These are phyloP conservation scores for Mus spretus DNA, from an alignment of 2,797 vertebrate genomes.

Conservation along the genomic window DNA sequence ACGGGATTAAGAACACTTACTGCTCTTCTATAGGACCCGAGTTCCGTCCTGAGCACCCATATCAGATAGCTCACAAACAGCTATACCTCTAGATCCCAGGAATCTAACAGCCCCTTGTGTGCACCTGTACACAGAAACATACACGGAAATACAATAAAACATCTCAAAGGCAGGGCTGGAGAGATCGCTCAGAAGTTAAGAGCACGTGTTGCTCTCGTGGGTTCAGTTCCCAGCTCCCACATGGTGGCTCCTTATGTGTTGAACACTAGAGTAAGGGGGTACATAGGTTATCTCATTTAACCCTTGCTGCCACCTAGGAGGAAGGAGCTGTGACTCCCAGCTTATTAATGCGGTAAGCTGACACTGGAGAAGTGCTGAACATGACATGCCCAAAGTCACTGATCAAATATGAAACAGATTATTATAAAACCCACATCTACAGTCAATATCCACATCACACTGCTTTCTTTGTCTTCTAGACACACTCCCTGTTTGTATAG, in stretches of 20 bases:
- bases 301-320: not conserved
- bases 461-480: conserved; percentile 11
- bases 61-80: not conserved
- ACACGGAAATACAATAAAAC: not conserved
- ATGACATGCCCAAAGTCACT: not conserved
- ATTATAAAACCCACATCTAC: not conserved
- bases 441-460: not conserved
- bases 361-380: not conserved
- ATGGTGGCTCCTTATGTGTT: not conserved
- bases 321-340: not conserved
- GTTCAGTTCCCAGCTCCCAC: not conserved
- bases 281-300: not conserved
- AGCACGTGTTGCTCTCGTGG: not conserved
- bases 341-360: not conserved
- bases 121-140: not conserved
- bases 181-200: not conserved
- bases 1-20: not conserved
- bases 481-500: not conserved
- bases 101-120: not conserved
- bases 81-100: not conserved
- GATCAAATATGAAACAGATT: not conserved
- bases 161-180: not conserved
- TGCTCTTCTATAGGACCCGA: not conserved
- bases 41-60: not conserved
- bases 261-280: not conserved